Conservation (phyloP, 2,113 vertebrate genomes). For the Recurvirostra avosetta region DNA sequence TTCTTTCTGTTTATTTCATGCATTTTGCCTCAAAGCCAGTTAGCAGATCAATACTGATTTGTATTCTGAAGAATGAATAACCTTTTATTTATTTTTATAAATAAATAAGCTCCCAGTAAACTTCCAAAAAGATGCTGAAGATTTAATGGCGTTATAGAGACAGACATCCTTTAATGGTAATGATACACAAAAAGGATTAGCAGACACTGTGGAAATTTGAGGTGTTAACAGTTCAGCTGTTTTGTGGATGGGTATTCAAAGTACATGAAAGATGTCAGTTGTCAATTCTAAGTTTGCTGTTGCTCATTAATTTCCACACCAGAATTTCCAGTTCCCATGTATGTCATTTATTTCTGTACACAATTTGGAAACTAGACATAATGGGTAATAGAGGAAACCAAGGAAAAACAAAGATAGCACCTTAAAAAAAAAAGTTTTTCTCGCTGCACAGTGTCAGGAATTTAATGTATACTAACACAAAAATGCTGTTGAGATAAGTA, state of each 20-base stretch:
- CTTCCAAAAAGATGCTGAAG: background rate
- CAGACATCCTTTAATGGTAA: background rate
- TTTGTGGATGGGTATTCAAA: background rate
- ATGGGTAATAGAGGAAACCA: background rate
- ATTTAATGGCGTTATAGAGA: background rate
- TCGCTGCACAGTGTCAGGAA: background rate
- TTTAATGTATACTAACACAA: background rate
- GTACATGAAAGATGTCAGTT: background rate
- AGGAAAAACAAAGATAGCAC: background rate
- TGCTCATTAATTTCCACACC: background rate
- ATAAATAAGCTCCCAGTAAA: background rate
- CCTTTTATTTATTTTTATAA: background rate
- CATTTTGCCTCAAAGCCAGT: background rate
- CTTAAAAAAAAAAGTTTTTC: background rate
- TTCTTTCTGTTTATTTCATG: background rate
- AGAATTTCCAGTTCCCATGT: background rate
- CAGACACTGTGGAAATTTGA: background rate
- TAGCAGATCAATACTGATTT: background rate
- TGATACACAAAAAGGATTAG: background rate
- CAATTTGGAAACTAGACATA: background rate
- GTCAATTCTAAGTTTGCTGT: background rate
- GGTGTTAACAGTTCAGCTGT: background rate
- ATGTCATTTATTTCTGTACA: background rate
- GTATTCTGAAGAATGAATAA: background rate
- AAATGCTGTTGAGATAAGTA: background rate